Percentiles rank a stretch among this genome's conserved stretches.
These are phyloP conservation scores for Synergus gifuensis DNA, from an alignment of 2,888 invertebrate genomes.

Conservation along the genomic window DNA sequence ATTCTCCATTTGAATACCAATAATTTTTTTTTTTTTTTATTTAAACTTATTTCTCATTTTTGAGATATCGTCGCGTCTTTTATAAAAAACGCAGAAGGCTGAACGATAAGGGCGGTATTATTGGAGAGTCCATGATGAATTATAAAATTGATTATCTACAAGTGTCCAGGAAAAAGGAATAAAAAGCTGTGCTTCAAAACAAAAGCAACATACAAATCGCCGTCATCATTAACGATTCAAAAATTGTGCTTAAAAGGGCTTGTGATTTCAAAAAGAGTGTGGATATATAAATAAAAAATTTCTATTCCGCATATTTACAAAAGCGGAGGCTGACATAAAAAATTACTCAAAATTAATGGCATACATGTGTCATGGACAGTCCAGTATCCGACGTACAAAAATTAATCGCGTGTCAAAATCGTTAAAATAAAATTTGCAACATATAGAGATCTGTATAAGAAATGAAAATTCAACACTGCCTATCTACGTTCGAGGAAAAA, in stretches of 20 bases:
- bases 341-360: constrained; percentile 42
- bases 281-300: constrained; percentile 34
- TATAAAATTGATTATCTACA: constrained; percentile 45
- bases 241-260: constrained; percentile 29
- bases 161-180: constrained; percentile 38
- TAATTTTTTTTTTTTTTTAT: constrained; percentile 66
- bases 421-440: constrained; percentile 29
- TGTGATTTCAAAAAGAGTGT: constrained; percentile 30
- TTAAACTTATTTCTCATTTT: constrained; percentile 50
- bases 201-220: constrained; percentile 41
- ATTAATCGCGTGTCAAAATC: constrained; percentile 31
- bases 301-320: constrained; percentile 40
- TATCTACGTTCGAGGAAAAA: constrained; percentile 54
- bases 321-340: constrained; percentile 39
- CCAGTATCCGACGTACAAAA: constrained; percentile 66
- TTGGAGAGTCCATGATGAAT: constrained; percentile 71
- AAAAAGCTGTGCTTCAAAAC: constrained; percentile 47
- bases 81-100: constrained; percentile 50
- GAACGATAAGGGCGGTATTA: constrained; percentile 66
- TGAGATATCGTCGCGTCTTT: constrained; percentile 41
- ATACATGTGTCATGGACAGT: constrained; percentile 63
- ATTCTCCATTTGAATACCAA: constrained; percentile 78
- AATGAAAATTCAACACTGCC: constrained; percentile 56
- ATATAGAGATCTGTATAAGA: constrained; percentile 43
- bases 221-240: constrained; percentile 25